These are phyloP conservation scores for Myxocyprinus asiaticus DNA, from an alignment of 2,113 vertebrate genomes.

Conservation along the genomic window DNA sequence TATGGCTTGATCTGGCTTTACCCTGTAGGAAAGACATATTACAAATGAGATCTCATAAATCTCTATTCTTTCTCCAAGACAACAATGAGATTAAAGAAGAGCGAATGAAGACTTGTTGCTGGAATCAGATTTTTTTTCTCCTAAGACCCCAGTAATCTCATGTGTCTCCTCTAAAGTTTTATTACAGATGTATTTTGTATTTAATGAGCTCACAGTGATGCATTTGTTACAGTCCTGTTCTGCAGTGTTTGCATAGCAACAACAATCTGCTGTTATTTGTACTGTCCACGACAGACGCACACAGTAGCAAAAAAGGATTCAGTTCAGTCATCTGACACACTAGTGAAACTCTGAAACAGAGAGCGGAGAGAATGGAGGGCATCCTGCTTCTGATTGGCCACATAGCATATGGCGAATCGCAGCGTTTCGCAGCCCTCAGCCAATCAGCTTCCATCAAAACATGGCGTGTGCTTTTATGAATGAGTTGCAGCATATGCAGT, in stretches of 20 bases:
- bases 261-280: not conserved
- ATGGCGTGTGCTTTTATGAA: conserved; percentile 58
- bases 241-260: not conserved
- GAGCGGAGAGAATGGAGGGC: conserved; percentile 33
- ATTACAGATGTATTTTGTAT: not conserved
- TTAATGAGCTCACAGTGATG: not conserved
- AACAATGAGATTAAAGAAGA: too few relatives aligned
- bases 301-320: conserved; percentile 6
- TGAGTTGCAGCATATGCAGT: conserved; percentile 49
- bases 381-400: conserved; percentile 50
- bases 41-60: too few relatives aligned
- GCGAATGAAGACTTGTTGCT: too few relatives aligned
- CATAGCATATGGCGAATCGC: conserved; percentile 12
- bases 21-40: too few relatives aligned
- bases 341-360: conserved; percentile 31
- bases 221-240: not conserved
- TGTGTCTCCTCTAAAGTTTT: too few relatives aligned
- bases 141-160: too few relatives aligned
- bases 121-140: too few relatives aligned
- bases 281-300: conserved; percentile 19
- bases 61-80: too few relatives aligned
- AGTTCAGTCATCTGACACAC: conserved; percentile 2
- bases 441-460: conserved; percentile 55
- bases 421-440: conserved; percentile 44
- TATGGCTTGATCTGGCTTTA: not conserved